Evolutionary conservation across 2,797 vertebrate species (phyloP).

Genomic region (Synaphobranchus kaupii): DNA sequence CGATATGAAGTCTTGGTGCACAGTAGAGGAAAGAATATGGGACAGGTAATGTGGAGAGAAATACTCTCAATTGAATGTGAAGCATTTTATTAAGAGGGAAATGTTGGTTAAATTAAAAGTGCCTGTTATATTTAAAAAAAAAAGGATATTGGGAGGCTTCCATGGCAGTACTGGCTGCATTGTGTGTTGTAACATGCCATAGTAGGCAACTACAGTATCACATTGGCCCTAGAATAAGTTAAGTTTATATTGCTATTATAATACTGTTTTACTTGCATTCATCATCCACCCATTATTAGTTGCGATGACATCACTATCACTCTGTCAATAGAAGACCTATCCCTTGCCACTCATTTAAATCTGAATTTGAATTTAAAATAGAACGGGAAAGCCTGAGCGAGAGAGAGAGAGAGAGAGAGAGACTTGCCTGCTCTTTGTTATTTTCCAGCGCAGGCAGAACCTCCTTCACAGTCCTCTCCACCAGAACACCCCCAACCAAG

Average conservation of each 20-base stretch:
- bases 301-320: neutral
- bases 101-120: neutral
- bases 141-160: too few species aligned
- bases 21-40: too few species aligned
- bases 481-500: constrained; percentile 89
- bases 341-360: too few species aligned
- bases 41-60: neutral
- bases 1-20: too few species aligned
- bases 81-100: neutral
- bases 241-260: neutral
- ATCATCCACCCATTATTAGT: neutral
- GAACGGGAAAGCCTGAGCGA: too few species aligned
- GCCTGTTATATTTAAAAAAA: too few species aligned
- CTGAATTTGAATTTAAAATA: too few species aligned
- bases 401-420: constrained; percentile 6
- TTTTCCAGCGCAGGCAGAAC: constrained; percentile 88
- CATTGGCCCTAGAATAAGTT: neutral
- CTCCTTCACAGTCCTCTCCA: constrained; percentile 92
- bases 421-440: constrained; percentile 82
- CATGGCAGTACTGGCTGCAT: too few species aligned
- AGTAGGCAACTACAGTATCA: neutral
- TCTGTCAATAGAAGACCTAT: neutral
- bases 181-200: neutral
- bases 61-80: neutral
- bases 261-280: neutral